These are phyloP conservation scores for Piaya cayana DNA, from an alignment of 2,113 vertebrate genomes.

Conservation along the genomic window DNA sequence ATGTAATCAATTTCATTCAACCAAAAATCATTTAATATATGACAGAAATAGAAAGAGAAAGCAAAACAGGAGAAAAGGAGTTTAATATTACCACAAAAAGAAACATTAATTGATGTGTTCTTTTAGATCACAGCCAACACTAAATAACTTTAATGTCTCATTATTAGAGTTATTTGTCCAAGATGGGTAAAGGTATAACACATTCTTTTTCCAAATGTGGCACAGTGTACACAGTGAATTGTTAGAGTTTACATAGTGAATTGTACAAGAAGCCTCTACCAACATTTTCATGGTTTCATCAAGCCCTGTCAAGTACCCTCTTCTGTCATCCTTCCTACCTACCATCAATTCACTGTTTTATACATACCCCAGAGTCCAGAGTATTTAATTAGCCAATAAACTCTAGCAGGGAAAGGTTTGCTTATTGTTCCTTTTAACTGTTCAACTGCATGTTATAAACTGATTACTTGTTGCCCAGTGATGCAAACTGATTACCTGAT, in stretches of 20 bases:
- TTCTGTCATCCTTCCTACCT: neutral
- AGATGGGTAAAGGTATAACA: neutral
- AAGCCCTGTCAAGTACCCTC: neutral
- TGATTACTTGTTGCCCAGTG: conserved; percentile 49
- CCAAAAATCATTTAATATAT: neutral
- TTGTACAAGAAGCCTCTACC: neutral
- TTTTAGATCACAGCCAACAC: neutral
- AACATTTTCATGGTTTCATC: neutral
- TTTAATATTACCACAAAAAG: neutral
- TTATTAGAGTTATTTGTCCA: neutral
- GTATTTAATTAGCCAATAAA: conserved; percentile 3
- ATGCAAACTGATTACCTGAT: conserved; percentile 61
- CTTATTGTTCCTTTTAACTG: conserved; percentile 9
- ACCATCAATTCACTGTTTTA: neutral
- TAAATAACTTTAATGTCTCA: neutral
- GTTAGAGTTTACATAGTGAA: neutral
- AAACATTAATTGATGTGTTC: neutral
- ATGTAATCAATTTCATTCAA: neutral
- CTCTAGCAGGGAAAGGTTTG: neutral
- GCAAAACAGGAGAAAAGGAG: neutral
- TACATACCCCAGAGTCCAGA: neutral
- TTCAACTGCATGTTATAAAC: conserved; percentile 9
- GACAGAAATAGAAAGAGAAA: neutral
- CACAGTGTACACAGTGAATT: neutral
- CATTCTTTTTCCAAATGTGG: neutral